Base-by-base conservation (phyloP, 2,888 invertebrate species). In the Dendrolimus houi region DNA sequence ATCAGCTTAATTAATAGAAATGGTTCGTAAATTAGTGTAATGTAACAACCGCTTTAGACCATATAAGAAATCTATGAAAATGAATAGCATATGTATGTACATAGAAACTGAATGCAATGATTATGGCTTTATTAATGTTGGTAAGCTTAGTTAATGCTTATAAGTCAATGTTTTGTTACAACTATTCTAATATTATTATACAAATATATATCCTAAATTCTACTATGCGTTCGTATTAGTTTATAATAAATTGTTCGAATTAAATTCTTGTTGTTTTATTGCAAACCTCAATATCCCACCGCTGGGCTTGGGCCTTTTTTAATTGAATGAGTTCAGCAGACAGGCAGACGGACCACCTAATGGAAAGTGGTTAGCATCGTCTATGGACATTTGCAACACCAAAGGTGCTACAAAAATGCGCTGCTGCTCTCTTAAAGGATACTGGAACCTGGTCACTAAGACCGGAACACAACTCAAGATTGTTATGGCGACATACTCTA, bases 221-320 rank as follows among this genome's bases (percentile, higher is more conserved):
- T 89, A 89, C 85, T 84, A 85, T 88, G 79, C 85, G 88, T 90
- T 89, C 79, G 81, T 85, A 88, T 89, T 85, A 88, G 84, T 90
- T 88, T 84, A 83, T 83, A 88, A 85, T 88, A 88, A 90, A 89
- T 83, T 84, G 88, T 89, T 89, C 87, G 68, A 86, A 80, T 82
- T 83, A 83, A 78, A 74, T 69, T 59, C 55, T 59, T 56, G 58
- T 59, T 60, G 60, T 60, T 61, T 65, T 54, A 68, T 64, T 55
- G 54, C n/a, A n/a, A n/a, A n/a, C n/a, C n/a, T n/a, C n/a, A n/a
- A n/a, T n/a, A n/a, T n/a, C n/a, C n/a, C n/a, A n/a, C n/a, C n/a
- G n/a, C n/a, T n/a, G n/a, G n/a, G n/a, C n/a, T n/a, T n/a, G n/a
- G n/a, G n/a, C n/a, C n/a, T n/a, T n/a, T n/a, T n/a, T n/a, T n/a